phyloP scores from a whole-genome alignment of 1,140 invertebrate genomes.

The Zophobas atratus region DNA sequence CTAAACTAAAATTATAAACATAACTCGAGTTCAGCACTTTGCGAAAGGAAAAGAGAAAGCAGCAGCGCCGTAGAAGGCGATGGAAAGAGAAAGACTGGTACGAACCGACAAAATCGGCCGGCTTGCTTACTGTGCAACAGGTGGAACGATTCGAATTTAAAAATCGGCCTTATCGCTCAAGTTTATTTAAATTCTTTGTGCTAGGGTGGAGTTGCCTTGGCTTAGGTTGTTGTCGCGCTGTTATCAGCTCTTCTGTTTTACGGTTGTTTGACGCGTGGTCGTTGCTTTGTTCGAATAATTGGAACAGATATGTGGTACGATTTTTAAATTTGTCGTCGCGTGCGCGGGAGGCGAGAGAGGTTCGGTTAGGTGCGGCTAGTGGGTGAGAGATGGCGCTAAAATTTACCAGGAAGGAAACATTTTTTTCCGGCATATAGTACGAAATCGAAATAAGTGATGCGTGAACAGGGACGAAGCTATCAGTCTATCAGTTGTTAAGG shows the following conservation, averaged over 20 bases:
- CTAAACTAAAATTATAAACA: slow-evolving; percentile 45
- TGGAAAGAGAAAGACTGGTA: slow-evolving; percentile 33
- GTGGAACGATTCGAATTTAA: slow-evolving; percentile 18
- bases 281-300: background rate
- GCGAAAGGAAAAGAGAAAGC: slow-evolving; percentile 46
- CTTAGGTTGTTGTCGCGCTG: background rate
- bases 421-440: no score
- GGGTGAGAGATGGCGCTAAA: no score
- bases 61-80: slow-evolving; percentile 25
- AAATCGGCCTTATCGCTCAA: slow-evolving; percentile 5
- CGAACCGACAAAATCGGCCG: slow-evolving; percentile 5
- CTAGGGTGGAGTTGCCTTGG: background rate
- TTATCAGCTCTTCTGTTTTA: background rate
- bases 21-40: slow-evolving; percentile 22
- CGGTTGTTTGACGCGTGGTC: background rate
- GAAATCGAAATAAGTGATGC: no score
- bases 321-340: no score
- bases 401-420: no score
- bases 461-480: no score
- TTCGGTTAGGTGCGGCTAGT: no score
- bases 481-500: no score
- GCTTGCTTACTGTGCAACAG: slow-evolving; percentile 6
- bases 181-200: slow-evolving; percentile 13
- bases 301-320: no score
- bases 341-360: no score